Evolutionary conservation across 2,888 invertebrate species (phyloP).

Genomic region (Pardosa pseudoannulata): DNA sequence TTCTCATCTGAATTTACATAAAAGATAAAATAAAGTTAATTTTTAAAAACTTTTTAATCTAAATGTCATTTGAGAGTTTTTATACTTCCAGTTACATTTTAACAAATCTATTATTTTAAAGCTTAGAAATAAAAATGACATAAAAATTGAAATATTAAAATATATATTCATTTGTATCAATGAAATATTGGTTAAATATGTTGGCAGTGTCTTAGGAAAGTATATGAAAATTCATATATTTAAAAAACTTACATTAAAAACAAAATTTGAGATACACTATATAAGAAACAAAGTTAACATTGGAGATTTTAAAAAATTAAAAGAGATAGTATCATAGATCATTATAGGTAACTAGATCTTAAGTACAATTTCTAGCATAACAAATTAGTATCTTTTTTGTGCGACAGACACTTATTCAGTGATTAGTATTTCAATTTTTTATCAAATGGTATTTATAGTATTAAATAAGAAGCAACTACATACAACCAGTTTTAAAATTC

Average conservation of each 20-base stretch:
- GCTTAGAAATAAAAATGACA: no score
- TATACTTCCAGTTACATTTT: no score
- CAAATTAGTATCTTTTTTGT: conserved; percentile 3
- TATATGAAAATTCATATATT: neutral
- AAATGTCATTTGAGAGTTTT: no score
- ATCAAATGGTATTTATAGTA: conserved; percentile 23
- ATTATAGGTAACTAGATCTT: neutral
- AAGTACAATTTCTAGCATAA: neutral
- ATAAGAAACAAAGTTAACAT: neutral
- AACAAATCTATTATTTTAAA: no score
- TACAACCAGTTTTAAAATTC: conserved; percentile 31
- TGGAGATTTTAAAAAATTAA: neutral
- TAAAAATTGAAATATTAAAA: no score
- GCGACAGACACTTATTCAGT: conserved; percentile 16
- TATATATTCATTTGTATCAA: no score
- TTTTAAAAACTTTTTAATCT: no score
- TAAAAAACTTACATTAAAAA: neutral
- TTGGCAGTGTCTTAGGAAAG: neutral
- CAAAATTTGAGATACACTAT: neutral
- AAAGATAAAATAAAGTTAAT: neutral
- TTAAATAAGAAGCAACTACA: conserved; percentile 22
- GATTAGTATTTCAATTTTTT: neutral
- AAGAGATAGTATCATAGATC: neutral
- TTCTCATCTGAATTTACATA: neutral
- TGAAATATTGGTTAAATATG: neutral